phyloP scores from a whole-genome alignment of 2,888 invertebrate genomes.

The Acholoe squamosa region DNA sequence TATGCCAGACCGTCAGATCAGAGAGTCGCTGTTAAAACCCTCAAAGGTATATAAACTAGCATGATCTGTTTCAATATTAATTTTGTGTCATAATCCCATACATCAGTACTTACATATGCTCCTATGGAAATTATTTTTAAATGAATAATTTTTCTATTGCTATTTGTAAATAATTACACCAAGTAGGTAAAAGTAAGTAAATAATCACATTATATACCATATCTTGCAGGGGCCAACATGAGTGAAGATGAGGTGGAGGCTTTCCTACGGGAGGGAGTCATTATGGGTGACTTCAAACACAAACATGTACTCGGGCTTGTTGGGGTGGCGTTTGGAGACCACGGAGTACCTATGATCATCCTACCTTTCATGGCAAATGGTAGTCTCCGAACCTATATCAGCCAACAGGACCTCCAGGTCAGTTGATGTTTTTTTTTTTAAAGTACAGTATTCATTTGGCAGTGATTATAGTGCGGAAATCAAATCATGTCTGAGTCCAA shows the following conservation, averaged over 20 bases:
- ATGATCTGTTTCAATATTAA: too few species aligned
- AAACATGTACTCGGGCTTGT: conserved; percentile 82
- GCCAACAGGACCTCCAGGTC: conserved; percentile 72
- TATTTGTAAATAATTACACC: too few species aligned
- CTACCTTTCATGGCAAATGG: conserved; percentile 83
- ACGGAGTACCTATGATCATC: conserved; percentile 82
- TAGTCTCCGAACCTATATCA: conserved; percentile 77
- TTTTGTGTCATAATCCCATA: too few species aligned
- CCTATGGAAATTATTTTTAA: too few species aligned
- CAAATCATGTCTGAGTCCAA: too few species aligned
- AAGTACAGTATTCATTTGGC: too few species aligned
- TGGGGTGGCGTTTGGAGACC: conserved; percentile 77
- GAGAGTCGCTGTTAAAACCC: conserved; percentile 69
- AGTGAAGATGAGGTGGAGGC: conserved; percentile 65
- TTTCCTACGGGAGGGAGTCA: conserved; percentile 69
- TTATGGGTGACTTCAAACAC: conserved; percentile 76
- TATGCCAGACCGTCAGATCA: conserved; percentile 63
- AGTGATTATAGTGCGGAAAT: too few species aligned
- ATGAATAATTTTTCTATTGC: too few species aligned
- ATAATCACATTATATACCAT: not conserved
- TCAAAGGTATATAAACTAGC: conserved; percentile 65
- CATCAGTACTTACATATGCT: too few species aligned
- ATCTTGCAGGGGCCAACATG: not conserved
- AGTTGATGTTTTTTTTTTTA: too few species aligned
- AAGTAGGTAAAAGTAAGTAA: too few species aligned